Conservation (phyloP, 2,113 vertebrate species). For the Psophia crepitans region DNA sequence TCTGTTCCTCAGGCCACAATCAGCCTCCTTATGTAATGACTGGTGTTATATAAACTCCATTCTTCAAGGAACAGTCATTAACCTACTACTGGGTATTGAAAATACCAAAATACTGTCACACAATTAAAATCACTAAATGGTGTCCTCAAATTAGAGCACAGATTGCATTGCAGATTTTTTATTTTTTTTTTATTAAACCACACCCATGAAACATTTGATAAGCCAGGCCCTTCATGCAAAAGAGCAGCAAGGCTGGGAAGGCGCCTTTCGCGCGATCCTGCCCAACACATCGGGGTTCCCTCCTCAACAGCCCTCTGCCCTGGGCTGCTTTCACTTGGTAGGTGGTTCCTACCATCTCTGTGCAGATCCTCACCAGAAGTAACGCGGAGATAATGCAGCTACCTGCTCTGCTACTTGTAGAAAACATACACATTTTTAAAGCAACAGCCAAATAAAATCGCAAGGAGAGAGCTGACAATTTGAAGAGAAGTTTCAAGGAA, state of each 20-base stretch:
- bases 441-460: not conserved
- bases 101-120: slow-evolving; percentile 64
- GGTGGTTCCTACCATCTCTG: not conserved
- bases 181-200: not conserved
- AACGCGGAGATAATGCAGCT: not conserved
- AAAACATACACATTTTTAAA: not conserved
- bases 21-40: slow-evolving; percentile 57
- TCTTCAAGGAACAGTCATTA: slow-evolving; percentile 69
- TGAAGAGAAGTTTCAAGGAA: not conserved
- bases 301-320: not conserved
- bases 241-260: not conserved
- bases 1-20: slow-evolving; percentile 29
- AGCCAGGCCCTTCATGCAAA: not conserved
- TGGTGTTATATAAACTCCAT: slow-evolving; percentile 61
- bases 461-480: not conserved
- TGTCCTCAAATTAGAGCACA: slow-evolving; percentile 63
- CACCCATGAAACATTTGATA: not conserved
- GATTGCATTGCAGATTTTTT: not conserved
- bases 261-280: not conserved
- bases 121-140: slow-evolving; percentile 66
- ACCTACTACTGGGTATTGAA: slow-evolving; percentile 61
- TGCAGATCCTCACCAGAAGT: not conserved
- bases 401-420: not conserved
- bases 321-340: not conserved
- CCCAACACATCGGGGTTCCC: not conserved